phyloP scores from a whole-genome alignment of 2,113 vertebrate species.

The Crypturellus undulatus region DNA sequence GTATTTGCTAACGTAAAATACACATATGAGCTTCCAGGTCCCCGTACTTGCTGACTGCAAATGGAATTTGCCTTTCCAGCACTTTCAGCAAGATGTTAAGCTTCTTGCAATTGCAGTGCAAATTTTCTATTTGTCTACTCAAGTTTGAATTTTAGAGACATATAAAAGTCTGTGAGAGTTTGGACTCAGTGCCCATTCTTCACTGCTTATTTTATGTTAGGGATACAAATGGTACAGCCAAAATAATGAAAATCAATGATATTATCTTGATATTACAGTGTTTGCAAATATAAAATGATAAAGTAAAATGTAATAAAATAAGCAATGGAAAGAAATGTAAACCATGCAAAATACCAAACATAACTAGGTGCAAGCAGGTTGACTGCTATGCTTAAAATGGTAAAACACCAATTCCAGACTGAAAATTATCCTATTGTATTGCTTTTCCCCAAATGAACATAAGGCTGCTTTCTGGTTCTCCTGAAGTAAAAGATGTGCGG shows the following conservation, averaged over 20 bases:
- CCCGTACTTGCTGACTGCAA: not conserved
- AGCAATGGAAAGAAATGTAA: not conserved
- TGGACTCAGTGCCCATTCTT: not conserved
- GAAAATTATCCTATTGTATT: not conserved
- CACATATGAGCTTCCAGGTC: not conserved
- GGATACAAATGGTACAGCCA: not conserved
- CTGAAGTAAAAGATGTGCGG: not conserved
- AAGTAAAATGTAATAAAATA: not conserved
- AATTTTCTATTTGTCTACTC: not conserved
- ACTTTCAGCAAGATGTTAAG: not conserved
- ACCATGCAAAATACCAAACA: not conserved
- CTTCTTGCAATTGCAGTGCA: not conserved
- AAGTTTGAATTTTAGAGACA: not conserved
- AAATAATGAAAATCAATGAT: not conserved
- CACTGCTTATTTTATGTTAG: not conserved
- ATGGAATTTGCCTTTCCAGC: not conserved
- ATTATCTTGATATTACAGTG: slow-evolving; percentile 4
- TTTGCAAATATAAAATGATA: not conserved
- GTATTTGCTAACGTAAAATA: not conserved
- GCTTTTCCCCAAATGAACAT: not conserved
- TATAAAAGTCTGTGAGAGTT: not conserved
- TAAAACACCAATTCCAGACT: not conserved
- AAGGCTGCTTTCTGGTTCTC: not conserved
- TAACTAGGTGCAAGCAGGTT: not conserved
- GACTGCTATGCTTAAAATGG: not conserved